Evolutionary conservation across 2,888 invertebrate genomes (phyloP).

Genomic region (Stenchaetothrips biformis): DNA sequence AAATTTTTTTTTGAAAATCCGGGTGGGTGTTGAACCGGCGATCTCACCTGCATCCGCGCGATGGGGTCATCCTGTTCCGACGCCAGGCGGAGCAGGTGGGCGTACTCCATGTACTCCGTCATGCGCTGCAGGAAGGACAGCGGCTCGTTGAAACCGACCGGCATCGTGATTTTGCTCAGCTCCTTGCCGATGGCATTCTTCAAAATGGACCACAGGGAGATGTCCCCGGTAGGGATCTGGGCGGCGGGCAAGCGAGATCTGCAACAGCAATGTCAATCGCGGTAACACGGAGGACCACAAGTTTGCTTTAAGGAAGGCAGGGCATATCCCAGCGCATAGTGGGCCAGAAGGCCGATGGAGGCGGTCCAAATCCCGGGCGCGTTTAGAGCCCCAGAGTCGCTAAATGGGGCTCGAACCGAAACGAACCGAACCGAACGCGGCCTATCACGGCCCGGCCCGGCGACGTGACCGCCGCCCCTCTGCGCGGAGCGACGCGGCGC

Average conservation of each 20-base stretch:
- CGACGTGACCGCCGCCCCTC: background rate
- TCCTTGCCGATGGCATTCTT: slow-evolving; percentile 91
- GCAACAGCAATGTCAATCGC: slow-evolving; percentile 39
- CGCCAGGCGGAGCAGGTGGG: slow-evolving; percentile 68
- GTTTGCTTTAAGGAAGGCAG: background rate
- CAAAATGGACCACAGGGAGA: slow-evolving; percentile 84
- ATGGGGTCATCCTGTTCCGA: slow-evolving; percentile 72
- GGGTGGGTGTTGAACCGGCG: too few species aligned
- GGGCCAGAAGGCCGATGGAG: too few species aligned
- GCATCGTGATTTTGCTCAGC: slow-evolving; percentile 93
- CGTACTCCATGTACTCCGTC: slow-evolving; percentile 91
- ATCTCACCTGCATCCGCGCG: slow-evolving; percentile 68
- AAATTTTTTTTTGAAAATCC: too few species aligned
- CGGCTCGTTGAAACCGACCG: slow-evolving; percentile 94
- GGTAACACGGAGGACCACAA: slow-evolving; percentile 32
- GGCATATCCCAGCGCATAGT: too few species aligned
- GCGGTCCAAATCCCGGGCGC: too few species aligned
- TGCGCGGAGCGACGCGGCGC: background rate
- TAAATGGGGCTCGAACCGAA: too few species aligned
- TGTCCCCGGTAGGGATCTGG: slow-evolving; percentile 71
- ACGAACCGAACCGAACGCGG: too few species aligned
- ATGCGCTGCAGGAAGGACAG: slow-evolving; percentile 90
- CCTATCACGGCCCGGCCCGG: background rate
- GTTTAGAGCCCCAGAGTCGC: too few species aligned
- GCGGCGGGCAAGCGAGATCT: slow-evolving; percentile 67